Evolutionary conservation across 37 sponge, comb jelly and placozoan genomes (phyloP).

Genomic region (Halisarca cf. caerulea): DNA sequence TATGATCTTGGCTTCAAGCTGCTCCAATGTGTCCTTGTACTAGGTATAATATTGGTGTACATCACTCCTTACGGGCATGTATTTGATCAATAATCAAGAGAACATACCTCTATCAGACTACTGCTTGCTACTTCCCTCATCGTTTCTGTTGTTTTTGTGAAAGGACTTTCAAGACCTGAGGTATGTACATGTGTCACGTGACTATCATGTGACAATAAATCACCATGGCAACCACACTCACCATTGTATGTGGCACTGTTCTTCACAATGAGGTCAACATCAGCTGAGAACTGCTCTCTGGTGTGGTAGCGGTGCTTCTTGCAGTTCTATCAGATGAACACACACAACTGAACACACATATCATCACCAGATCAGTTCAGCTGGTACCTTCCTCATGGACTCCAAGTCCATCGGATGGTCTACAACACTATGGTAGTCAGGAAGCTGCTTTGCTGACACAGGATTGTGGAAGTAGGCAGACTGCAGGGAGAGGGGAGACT

Average conservation of each 20-base stretch:
- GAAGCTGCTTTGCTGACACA: slow-evolving; percentile 84
- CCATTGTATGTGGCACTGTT: slow-evolving; percentile 97
- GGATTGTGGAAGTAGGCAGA: slow-evolving; percentile 84
- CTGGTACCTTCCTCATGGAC: slow-evolving; percentile 83
- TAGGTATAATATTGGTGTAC: background rate
- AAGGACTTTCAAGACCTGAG: slow-evolving; percentile 39
- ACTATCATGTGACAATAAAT: background rate
- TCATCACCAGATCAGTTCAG: no score
- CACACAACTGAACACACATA: background rate
- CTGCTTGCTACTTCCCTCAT: slow-evolving; percentile 51
- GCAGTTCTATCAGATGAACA: slow-evolving; percentile 49
- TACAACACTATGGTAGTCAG: slow-evolving; percentile 92
- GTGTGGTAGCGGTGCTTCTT: slow-evolving; percentile 45
- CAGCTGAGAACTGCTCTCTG: slow-evolving; percentile 76
- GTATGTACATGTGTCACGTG: background rate
- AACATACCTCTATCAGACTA: slow-evolving; percentile 54
- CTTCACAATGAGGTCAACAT: slow-evolving; percentile 84
- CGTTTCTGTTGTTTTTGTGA: slow-evolving; percentile 55
- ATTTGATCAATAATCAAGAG: background rate
- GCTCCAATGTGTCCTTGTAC: slow-evolving; percentile 10
- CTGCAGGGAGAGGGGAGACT: slow-evolving; percentile 37
- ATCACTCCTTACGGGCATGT: background rate
- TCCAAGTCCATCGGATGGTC: slow-evolving; percentile 88
- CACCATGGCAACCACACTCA: background rate
- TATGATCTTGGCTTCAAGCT: slow-evolving; percentile 30